Percentiles rank a stretch among this genome's conserved stretches.
phyloP scores from a whole-genome alignment of 2,113 vertebrate genomes.

The Tiliqua scincoides region DNA sequence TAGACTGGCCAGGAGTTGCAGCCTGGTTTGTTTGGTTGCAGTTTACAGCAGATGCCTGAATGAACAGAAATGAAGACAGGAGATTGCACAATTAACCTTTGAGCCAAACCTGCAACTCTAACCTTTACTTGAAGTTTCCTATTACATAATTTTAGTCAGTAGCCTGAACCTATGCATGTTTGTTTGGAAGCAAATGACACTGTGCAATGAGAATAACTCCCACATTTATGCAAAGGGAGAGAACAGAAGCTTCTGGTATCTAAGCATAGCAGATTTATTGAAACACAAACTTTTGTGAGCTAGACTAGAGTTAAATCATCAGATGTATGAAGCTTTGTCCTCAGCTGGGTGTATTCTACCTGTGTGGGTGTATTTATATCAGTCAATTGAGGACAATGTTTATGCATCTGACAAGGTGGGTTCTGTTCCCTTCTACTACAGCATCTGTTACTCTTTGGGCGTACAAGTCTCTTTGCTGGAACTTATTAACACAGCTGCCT shows the following conservation, averaged over 20 bases:
- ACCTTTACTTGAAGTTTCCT: neutral
- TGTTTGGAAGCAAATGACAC: neutral
- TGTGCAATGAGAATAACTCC: neutral
- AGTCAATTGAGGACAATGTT: neutral
- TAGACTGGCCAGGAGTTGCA: neutral
- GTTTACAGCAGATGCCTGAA: neutral
- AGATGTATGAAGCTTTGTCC: too few species aligned
- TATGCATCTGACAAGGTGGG: neutral
- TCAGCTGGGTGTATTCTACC: neutral
- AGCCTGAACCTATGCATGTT: neutral
- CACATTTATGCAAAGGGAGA: too few species aligned
- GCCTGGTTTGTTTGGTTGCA: neutral
- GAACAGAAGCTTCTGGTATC: too few species aligned
- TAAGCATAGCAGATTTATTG: too few species aligned
- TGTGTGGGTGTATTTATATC: neutral
- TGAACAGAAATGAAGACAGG: neutral
- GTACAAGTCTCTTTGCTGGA: neutral
- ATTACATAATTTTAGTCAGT: neutral
- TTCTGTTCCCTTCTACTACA: neutral
- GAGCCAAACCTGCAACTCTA: neutral
- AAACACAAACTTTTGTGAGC: too few species aligned
- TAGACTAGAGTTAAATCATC: too few species aligned
- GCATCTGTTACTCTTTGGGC: neutral
- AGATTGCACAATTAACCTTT: conserved; percentile 3
- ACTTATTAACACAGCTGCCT: neutral